Evolutionary conservation across 2,888 invertebrate species (phyloP), one percentile per base, ranked within the genome.

Genomic region (Pheosia tremula): DNA sequence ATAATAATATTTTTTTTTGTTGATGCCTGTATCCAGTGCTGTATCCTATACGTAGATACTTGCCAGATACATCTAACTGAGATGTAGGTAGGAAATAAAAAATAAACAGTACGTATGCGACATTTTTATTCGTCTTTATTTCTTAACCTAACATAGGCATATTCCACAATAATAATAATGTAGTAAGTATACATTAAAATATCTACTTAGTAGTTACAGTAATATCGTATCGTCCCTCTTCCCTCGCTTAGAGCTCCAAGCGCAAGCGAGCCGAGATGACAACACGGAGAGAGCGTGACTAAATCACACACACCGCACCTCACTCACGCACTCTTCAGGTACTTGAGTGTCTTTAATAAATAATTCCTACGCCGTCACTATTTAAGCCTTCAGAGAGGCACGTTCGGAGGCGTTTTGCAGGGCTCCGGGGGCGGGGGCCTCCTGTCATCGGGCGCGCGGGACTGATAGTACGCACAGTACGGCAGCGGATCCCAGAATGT

Each of bases 401-500:
- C 90, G 69, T 91, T 91, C 3, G 93, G 93, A 45, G 93, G 93
- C 60, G 93, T 95, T 90, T 87, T 95, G 91, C 88, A 95, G 76
- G 89, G 95, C 88, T 91, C 95, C 79, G 87, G 93, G 63, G 88
- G 93, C 70, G 88, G 94, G 80, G 85, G 87, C 83, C 87, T 89
- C 79, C 86, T 85, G 68, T 88, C 89, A 41, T 86, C 89, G 52
- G 97, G 97, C 75, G 96, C 85, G 79, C 97, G 96, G 75, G 97
- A 95, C 82, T 97, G 97, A 87, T 97, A 97, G 83, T 97, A 97
- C 3, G 97, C 97, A 81, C 97, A 97, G 82, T 97, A 97, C 0
- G 97, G 97, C 75, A 97, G 83, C 5, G 97, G 97, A 82, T 97
- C 97, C 97, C 97, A 97, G 79, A 96, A 96, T 5, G 96, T 95